These are phyloP conservation scores for Pantherophis alleghaniensis DNA, from an alignment of 2,797 vertebrate species.

Conservation along the genomic window DNA sequence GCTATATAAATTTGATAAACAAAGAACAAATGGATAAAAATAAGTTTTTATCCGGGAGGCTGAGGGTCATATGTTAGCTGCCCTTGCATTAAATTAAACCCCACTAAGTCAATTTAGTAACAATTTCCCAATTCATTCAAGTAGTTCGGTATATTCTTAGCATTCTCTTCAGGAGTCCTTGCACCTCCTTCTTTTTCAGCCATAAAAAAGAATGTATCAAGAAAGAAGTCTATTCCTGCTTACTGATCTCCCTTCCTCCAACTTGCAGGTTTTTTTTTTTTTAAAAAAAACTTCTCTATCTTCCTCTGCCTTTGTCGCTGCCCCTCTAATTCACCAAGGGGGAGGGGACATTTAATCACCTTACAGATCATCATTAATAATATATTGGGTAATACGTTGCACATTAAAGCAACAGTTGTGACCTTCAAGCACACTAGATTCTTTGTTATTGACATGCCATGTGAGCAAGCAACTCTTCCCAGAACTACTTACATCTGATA, in stretches of 20 bases:
- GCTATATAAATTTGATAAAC: background rate
- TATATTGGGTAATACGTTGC: background rate
- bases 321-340: constrained; percentile 7
- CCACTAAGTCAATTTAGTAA: background rate
- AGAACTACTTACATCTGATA: background rate
- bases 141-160: no score
- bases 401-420: constrained; percentile 13
- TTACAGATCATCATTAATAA: constrained; percentile 18
- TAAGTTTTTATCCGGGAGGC: background rate
- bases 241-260: background rate
- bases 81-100: background rate
- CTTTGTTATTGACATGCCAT: constrained; percentile 19
- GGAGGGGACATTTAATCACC: background rate
- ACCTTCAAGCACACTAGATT: constrained; percentile 18
- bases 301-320: background rate
- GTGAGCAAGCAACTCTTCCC: background rate
- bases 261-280: background rate
- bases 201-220: background rate
- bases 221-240: background rate
- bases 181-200: background rate
- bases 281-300: background rate
- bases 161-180: background rate
- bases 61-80: background rate
- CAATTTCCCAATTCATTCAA: background rate
- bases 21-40: background rate